A percentile compares a stretch with the other conserved stretches of the same genome.
Evolutionary conservation across 2,113 vertebrate species (phyloP).

Genomic region (Hemibagrus wyckioides): DNA sequence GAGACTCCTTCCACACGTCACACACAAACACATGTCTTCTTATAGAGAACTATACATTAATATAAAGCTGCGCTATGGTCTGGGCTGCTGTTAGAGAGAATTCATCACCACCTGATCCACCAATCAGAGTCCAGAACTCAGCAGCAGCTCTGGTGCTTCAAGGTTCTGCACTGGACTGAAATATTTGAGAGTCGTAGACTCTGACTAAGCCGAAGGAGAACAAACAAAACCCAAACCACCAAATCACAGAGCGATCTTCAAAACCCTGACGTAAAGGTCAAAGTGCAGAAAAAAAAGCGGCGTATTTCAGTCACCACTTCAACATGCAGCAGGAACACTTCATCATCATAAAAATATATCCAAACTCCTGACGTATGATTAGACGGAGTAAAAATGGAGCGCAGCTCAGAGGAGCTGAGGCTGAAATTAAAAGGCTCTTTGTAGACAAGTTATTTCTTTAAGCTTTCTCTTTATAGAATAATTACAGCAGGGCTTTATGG

Average conservation of each 20-base stretch:
- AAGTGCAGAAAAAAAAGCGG: background rate
- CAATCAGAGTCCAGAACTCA: background rate
- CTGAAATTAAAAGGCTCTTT: constrained; percentile 50
- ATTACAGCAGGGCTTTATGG: constrained; percentile 72
- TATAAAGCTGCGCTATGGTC: background rate
- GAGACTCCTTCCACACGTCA: background rate
- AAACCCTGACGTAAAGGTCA: constrained; percentile 15
- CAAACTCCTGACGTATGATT: constrained; percentile 16
- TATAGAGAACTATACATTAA: background rate
- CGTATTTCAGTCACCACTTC: background rate
- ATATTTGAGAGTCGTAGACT: constrained; percentile 28
- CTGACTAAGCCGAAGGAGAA: background rate
- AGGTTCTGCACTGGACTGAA: background rate
- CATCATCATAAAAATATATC: background rate
- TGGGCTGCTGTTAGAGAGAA: background rate
- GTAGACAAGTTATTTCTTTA: constrained; percentile 42
- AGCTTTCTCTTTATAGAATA: constrained; percentile 71
- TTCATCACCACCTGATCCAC: background rate
- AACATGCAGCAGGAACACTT: background rate
- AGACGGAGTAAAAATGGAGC: background rate
- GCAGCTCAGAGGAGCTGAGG: constrained; percentile 24
- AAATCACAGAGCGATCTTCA: constrained; percentile 3
- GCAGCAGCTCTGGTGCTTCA: background rate
- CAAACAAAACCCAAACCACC: constrained; percentile 12
- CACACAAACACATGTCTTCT: background rate